A percentile compares a stretch with the other conserved stretches of the same genome.
These are phyloP conservation scores for Melopsittacus undulatus DNA, from an alignment of 2,797 vertebrate genomes.

Conservation along the genomic window DNA sequence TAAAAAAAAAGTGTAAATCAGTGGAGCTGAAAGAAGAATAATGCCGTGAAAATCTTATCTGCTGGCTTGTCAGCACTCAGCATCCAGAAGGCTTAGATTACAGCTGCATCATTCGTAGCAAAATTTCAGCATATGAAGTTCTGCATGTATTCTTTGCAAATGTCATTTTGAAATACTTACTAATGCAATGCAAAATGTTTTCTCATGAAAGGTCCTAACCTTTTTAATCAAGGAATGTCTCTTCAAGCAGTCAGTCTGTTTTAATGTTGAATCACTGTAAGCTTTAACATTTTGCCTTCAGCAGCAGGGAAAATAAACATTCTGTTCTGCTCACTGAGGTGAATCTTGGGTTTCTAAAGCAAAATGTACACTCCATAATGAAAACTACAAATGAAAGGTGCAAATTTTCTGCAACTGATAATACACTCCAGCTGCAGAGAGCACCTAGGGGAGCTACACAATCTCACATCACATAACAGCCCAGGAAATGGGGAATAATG, in stretches of 20 bases:
- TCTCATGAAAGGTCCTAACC: neutral
- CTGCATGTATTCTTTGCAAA: neutral
- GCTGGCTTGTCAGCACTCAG: neutral
- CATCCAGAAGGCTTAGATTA: neutral
- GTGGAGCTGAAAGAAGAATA: conserved; percentile 2
- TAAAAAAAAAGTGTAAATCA: neutral
- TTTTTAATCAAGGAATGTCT: neutral
- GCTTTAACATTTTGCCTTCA: neutral
- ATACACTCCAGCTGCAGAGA: neutral
- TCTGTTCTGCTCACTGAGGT: conserved; percentile 3
- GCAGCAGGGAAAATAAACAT: neutral
- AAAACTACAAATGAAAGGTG: conserved; percentile 1
- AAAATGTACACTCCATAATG: neutral
- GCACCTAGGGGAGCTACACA: neutral
- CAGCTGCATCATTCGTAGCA: neutral
- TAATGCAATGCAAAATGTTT: neutral
- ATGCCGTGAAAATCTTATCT: neutral
- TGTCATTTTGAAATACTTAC: neutral
- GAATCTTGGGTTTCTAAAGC: conserved; percentile 15
- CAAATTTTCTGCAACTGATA: neutral
- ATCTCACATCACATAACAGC: neutral
- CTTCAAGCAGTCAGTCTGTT: neutral
- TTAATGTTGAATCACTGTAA: neutral
- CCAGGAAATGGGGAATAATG: conserved; percentile 13
- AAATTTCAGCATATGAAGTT: neutral